phyloP scores from a whole-genome alignment of 2,797 vertebrate genomes.

The Phrynocephalus forsythii region DNA sequence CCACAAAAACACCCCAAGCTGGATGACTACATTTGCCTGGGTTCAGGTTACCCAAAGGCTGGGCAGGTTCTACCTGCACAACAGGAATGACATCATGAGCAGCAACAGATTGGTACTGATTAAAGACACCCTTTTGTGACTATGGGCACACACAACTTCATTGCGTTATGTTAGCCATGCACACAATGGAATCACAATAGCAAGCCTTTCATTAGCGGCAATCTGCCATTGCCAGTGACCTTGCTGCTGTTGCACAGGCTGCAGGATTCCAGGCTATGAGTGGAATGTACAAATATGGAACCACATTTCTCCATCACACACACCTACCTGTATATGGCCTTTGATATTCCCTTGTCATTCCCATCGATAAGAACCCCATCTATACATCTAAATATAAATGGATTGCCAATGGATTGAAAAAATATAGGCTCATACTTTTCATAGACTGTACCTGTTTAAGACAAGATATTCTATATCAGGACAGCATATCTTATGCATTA shows the following conservation, averaged over 20 bases:
- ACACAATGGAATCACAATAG: too few relatives aligned
- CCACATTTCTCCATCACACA: not conserved
- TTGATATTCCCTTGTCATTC: slow-evolving; percentile 92
- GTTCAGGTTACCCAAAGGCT: not conserved
- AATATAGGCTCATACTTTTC: slow-evolving; percentile 90
- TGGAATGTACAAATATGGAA: not conserved
- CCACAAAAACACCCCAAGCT: not conserved
- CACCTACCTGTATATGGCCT: slow-evolving; percentile 87
- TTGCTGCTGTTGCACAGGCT: too few relatives aligned
- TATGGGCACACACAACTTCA: too few relatives aligned
- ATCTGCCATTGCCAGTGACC: too few relatives aligned
- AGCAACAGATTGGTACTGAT: too few relatives aligned
- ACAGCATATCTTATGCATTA: not conserved
- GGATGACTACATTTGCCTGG: not conserved
- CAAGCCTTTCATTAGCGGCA: too few relatives aligned
- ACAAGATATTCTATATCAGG: slow-evolving; percentile 57
- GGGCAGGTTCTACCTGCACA: too few relatives aligned
- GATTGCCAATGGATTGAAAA: slow-evolving; percentile 94
- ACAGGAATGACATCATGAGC: too few relatives aligned
- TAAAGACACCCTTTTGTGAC: too few relatives aligned
- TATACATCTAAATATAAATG: slow-evolving; percentile 93
- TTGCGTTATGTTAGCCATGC: too few relatives aligned
- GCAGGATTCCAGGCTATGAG: not conserved
- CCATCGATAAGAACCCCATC: slow-evolving; percentile 93
- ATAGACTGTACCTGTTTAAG: slow-evolving; percentile 87